Evolutionary conservation across 2,888 invertebrate genomes (phyloP), one percentile per base, ranked within the genome.

Genomic region (Folsomia manolachei): DNA sequence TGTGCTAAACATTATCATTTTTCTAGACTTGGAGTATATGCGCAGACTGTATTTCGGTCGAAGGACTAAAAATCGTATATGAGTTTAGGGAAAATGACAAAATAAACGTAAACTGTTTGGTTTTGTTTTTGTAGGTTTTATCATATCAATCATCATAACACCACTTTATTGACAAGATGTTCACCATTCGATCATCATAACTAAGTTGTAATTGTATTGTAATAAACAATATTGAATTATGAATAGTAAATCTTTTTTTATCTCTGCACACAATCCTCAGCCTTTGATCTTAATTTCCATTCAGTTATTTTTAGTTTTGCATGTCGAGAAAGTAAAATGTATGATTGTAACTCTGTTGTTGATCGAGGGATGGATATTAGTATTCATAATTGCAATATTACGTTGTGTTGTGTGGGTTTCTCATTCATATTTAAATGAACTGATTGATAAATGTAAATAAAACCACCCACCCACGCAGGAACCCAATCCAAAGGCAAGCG

Each of bases 111-210:
- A 19, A 56, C 4, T 4, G 21, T 19, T 4, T 14, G n/a, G 19
- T 56, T 14, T 19, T 19, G 11, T 14, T 14, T 18, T 56, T 56
- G 18, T 74, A 26, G 67, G 18, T 67, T 67, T 68, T 71, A 70
- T 71, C 71, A 75, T 72, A 75, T 75, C 75, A 75, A 72, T 72
- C 72, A 75, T 75, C 75, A 72, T 71, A 72, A 75, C 75, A 75
- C 75, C 75, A 75, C 72, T 75, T 75, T 75, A 75, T 75, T 75
- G 69, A 72, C 69, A 72, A 67, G 72, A 69, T 72, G 72, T 69
- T 62, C 25, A n/a, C n/a, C 25, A 60, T 60, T 68, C 27, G 51
- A 69, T 72, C 72, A 72, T 72, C 72, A 72, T 69, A 64, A 71
- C 27, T 62, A 62, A 61, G 27, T 60, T 53, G 39, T 71, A 72